Evolutionary conservation across 2,888 invertebrate species (phyloP), one percentile per base, ranked within the genome.

Genomic region (Scaptodrosophila latifasciaeformis): DNA sequence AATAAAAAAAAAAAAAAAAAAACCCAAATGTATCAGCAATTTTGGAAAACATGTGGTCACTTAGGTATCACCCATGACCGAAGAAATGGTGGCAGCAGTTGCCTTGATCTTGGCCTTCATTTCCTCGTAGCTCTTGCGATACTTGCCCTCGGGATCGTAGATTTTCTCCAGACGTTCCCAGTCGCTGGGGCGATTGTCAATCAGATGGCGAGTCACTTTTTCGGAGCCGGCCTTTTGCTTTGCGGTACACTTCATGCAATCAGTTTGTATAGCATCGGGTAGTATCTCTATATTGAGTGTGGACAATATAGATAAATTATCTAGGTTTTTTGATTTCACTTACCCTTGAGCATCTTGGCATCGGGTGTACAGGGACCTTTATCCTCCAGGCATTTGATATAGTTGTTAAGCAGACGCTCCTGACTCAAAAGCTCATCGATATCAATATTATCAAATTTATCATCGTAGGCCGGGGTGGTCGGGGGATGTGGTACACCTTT

Each of bases 291-390:
- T 61, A 67, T 71, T 48, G 43, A 19, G 2, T 12, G 10, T 35
- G 27, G 10, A 3, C 15, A 37, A 27, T 35, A n/a, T 2, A 37
- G 35, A 1, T 1, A 31, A 42, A n/a, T 12, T 9, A 2, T 1
- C 27, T 30, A 31, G 7, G 6, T 29, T 6, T 4, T 3, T 6
- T 21, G 42, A 10, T 10, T 45, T 45, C 24, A 37, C 63, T 37
- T 83, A 93, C 93, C 88, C 87, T 91, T 93, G 1, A 93, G 85
- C 84, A 91, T 90, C 70, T 89, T 89, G 57, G 90, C 92, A 74
- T 93, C 92, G 9, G 92, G 87, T 1, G 90, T 92, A 82, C 93
- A 93, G 37, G 88, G 89, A 9, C 90, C 90, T 54, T 85, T 86
- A 0, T 89, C 90, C 70, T 92, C 82, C 31, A 93, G 71, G 69